Evolutionary conservation across 2,888 invertebrate genomes (phyloP), one percentile per base, ranked within the genome.

Genomic region (Phengaris alcon): DNA sequence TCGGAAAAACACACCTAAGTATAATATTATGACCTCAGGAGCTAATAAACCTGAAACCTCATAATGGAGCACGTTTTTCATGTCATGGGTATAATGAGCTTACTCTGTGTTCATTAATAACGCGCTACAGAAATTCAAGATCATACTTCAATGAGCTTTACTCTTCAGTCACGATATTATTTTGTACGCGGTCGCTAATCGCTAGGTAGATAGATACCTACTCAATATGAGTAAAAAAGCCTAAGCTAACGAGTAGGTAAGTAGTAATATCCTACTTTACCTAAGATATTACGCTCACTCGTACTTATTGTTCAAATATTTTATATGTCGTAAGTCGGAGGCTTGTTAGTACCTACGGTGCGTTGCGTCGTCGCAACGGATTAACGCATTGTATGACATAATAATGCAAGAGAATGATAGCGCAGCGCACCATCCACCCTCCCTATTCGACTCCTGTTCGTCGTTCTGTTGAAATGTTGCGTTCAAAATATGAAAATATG

Each of bases 121-220:
- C 22, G 52, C 51, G 51, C 70, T 35, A 1, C 72, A 54, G 9
- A 22, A 72, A 52, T 72, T 72, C 72, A 72, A 72, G 72, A 72
- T 22, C 72, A 52, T 12, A 10, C 54, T 22, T 13, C 72, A 10
- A 12, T 52, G 54, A 7, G 52, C 51, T 72, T 54, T 10, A 35
- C 54, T 54, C 70, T 72, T 54, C 15, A 35, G 72, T 54, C 70
- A 70, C 70, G 70, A 70, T 22, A 22, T 10, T 69, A 22, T 10
- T 69, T 15, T n/a, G 69, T 51, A 35, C 35, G 35, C n/a, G 35
- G 54, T 48, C 69, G 46, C 13, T 72, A 54, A 35, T 64, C 35
- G 15, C n/a, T 69, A 22, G 22, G 22, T 22, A 22, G 0, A 0
- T 22, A 22, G 0, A 22, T 22, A 22, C 22, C 22, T 22, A 15